Evolutionary conservation across 2,113 vertebrate species (phyloP).

Genomic region (Syngnathoides biaculeatus): DNA sequence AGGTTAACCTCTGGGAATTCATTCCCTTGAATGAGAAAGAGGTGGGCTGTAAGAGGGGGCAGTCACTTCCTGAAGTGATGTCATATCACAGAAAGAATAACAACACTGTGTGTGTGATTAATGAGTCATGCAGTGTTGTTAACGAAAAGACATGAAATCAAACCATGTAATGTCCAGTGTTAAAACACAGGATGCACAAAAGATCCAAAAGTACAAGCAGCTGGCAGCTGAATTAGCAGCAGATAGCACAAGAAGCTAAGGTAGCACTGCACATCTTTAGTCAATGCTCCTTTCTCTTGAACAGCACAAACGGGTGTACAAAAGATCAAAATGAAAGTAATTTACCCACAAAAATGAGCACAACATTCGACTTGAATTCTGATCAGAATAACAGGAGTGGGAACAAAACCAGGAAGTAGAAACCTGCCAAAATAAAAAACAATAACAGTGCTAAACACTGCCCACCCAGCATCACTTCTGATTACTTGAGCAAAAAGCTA

Average conservation of each 20-base stretch:
- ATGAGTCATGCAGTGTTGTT: background rate
- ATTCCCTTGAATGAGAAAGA: constrained; percentile 59
- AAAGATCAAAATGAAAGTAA: background rate
- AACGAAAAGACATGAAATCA: background rate
- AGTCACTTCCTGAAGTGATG: constrained; percentile 52
- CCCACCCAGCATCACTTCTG: too few relatives aligned
- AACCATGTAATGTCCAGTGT: background rate
- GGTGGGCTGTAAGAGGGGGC: background rate
- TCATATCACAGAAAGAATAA: constrained; percentile 30
- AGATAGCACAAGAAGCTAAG: too few relatives aligned
- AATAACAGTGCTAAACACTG: too few relatives aligned
- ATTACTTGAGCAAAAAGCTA: too few relatives aligned
- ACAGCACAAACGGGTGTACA: background rate
- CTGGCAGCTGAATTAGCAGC: too few relatives aligned
- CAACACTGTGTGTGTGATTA: constrained; percentile 8
- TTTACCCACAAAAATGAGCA: too few relatives aligned
- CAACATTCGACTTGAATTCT: too few relatives aligned
- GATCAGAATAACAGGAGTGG: too few relatives aligned
- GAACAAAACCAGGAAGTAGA: too few relatives aligned
- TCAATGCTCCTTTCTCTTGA: too few relatives aligned
- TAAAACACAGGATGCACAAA: background rate
- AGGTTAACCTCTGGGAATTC: constrained; percentile 31
- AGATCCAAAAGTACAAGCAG: background rate
- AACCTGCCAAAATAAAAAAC: too few relatives aligned
- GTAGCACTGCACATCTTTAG: too few relatives aligned